Conservation (phyloP, 92 coral and sea anemone species). For the Palythoa grandiflora region DNA sequence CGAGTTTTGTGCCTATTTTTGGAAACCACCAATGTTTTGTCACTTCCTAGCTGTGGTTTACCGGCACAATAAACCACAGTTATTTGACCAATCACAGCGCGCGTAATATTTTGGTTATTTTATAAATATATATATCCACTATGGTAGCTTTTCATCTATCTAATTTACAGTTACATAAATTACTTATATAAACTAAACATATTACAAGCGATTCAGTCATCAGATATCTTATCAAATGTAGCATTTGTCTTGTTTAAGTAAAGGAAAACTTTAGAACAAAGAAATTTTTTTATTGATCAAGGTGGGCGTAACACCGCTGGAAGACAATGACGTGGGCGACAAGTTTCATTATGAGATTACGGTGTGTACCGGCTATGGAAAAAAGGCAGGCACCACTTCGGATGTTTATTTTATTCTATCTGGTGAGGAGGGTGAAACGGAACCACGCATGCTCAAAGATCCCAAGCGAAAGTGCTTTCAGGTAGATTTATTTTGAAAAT, state of each 20-base stretch:
- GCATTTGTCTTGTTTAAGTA: background rate
- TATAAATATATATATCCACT: too few species aligned
- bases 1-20: too few species aligned
- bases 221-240: background rate
- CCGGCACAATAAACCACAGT: too few species aligned
- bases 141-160: too few species aligned
- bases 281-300: constrained; percentile 17
- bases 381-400: constrained; percentile 86
- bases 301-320: constrained; percentile 94
- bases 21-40: too few species aligned
- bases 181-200: too few species aligned
- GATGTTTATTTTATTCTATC: constrained; percentile 80
- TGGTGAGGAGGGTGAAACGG: constrained; percentile 88
- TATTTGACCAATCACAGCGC: too few species aligned
- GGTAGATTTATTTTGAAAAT: background rate
- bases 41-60: too few species aligned
- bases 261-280: background rate
- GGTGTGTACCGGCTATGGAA: constrained; percentile 89
- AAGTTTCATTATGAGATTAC: constrained; percentile 87
- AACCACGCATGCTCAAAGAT: constrained; percentile 85
- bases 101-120: too few species aligned
- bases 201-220: background rate
- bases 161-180: too few species aligned
- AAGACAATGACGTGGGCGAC: constrained; percentile 86
- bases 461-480: constrained; percentile 94